phyloP scores from a whole-genome alignment of 2,888 invertebrate genomes.

The Epistrophe grossulariae region DNA sequence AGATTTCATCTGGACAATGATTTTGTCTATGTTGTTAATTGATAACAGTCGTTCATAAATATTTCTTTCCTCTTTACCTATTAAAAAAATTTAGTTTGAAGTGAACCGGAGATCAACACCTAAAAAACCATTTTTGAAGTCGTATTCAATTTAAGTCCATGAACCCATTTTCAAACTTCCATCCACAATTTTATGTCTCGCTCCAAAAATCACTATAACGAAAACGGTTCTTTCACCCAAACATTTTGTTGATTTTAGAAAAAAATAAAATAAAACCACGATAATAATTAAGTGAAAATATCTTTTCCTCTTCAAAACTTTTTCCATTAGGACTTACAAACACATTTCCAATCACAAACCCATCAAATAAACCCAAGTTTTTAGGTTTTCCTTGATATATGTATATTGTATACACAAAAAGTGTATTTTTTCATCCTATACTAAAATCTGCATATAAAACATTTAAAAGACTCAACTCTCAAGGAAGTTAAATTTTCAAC shows the following conservation, averaged over 20 bases:
- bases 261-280: background rate
- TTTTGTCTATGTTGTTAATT: no score
- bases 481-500: slow-evolving; percentile 44
- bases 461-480: slow-evolving; percentile 40
- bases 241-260: slow-evolving; percentile 3
- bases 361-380: slow-evolving; percentile 27
- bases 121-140: background rate
- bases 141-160: background rate
- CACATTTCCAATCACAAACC: slow-evolving; percentile 46
- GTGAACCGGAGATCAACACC: no score
- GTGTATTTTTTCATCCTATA: slow-evolving; percentile 7
- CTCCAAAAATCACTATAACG: background rate
- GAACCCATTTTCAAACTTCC: background rate
- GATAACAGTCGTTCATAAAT: no score
- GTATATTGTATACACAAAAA: slow-evolving; percentile 12
- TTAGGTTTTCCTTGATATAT: background rate
- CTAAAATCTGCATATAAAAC: slow-evolving; percentile 45
- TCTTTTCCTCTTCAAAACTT: slow-evolving; percentile 44
- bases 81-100: no score
- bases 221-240: background rate
- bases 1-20: no score
- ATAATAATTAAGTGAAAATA: slow-evolving; percentile 40
- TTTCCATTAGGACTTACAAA: slow-evolving; percentile 43
- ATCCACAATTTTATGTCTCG: background rate
- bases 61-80: no score